Conservation (phyloP, 1,140 invertebrate genomes). For the Lordiphosa collinella region DNA sequence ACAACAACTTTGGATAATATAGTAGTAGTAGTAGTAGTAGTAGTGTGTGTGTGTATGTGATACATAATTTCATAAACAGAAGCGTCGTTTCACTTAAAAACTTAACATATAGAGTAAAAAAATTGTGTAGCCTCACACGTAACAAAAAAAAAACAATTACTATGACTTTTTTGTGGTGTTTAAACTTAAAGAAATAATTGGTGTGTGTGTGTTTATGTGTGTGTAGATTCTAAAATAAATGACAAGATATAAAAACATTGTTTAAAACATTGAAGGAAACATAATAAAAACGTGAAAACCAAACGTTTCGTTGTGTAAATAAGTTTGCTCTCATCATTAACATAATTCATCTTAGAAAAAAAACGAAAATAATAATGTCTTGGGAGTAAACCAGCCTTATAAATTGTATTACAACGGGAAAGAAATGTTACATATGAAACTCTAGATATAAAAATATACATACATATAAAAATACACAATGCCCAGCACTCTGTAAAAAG, state of each 20-base stretch:
- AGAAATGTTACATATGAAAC: constrained; percentile 57
- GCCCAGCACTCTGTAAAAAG: background rate
- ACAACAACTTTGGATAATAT: constrained; percentile 45
- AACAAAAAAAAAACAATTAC: constrained; percentile 36
- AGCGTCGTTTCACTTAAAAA: constrained; percentile 12
- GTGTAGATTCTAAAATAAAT: constrained; percentile 31
- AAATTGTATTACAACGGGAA: constrained; percentile 76
- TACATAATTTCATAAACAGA: constrained; percentile 4
- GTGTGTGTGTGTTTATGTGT: constrained; percentile 4
- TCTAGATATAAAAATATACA: constrained; percentile 13
- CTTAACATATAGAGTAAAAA: constrained; percentile 8
- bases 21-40: constrained; percentile 21
- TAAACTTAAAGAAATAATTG: too few species aligned
- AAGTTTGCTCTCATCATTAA: too few species aligned
- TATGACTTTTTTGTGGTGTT: background rate
- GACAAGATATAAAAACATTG: constrained; percentile 50
- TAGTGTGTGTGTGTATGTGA: constrained; percentile 12
- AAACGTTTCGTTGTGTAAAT: constrained; percentile 18
- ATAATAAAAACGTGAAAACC: constrained; percentile 16
- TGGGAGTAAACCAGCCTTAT: constrained; percentile 79
- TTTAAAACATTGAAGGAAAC: constrained; percentile 25
- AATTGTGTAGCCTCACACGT: constrained; percentile 46
- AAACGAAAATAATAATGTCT: constrained; percentile 77
- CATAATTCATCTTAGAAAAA: constrained; percentile 5
- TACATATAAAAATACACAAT: constrained; percentile 21